Conservation (phyloP, 2,113 vertebrate genomes). For the Urocolius indicus region DNA sequence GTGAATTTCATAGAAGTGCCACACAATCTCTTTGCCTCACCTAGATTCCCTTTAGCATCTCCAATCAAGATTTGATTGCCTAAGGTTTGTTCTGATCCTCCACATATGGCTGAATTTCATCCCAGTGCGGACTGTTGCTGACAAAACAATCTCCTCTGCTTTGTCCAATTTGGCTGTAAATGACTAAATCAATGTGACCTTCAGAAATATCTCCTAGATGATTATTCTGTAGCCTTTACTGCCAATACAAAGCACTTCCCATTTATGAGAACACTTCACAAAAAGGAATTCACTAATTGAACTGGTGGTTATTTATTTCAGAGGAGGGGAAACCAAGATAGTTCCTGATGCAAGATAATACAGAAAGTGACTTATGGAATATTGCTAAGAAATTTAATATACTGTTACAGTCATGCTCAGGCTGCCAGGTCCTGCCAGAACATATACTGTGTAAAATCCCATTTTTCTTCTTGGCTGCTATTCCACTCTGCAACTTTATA, state of each 20-base stretch:
- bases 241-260: background rate
- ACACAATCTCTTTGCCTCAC: background rate
- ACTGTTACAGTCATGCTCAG: background rate
- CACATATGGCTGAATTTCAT: background rate
- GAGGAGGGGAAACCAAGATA: background rate
- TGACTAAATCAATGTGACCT: conserved; percentile 41
- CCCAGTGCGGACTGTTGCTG: background rate
- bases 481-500: background rate
- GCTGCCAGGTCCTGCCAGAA: background rate
- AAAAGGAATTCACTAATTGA: background rate
- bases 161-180: conserved; percentile 25
- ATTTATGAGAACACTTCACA: background rate
- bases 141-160: conserved; percentile 2
- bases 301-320: background rate
- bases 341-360: background rate
- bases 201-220: background rate
- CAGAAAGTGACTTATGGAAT: background rate
- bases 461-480: background rate
- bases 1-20: background rate
- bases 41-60: background rate
- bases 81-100: background rate
- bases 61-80: background rate
- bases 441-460: background rate
- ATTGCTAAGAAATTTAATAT: background rate
- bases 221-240: background rate